Evolutionary conservation across 2,888 invertebrate species (phyloP).

Genomic region (Seira ritae): DNA sequence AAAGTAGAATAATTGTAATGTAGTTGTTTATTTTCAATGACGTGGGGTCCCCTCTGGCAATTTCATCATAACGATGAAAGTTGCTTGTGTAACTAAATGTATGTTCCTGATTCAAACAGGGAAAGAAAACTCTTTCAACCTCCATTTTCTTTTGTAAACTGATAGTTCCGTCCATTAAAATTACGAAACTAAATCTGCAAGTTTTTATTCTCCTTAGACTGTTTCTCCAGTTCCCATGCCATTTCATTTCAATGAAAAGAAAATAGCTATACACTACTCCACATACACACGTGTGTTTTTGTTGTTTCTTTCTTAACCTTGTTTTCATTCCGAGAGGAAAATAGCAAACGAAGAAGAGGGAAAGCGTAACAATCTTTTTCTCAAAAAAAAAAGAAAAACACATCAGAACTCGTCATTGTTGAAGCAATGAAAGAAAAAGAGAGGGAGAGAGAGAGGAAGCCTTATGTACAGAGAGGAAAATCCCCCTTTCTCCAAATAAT

Average conservation of each 20-base stretch:
- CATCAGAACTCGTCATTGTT: background rate
- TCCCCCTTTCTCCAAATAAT: constrained; percentile 26
- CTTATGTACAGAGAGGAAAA: background rate
- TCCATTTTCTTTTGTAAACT: background rate
- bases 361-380: background rate
- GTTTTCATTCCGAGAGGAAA: background rate
- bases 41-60: constrained; percentile 51
- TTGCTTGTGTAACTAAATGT: constrained; percentile 35
- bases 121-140: background rate
- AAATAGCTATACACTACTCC: too few species aligned
- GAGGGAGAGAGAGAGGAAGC: background rate
- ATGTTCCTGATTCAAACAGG: background rate
- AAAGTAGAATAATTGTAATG: too few species aligned
- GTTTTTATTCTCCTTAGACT: background rate
- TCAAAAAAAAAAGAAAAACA: background rate
- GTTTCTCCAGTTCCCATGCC: background rate
- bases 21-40: constrained; percentile 32
- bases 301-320: background rate
- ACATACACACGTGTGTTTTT: too few species aligned
- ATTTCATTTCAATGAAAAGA: background rate
- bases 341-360: background rate
- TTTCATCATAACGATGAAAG: constrained; percentile 47
- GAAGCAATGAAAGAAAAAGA: background rate
- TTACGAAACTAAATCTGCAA: background rate
- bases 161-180: background rate